Base-by-base conservation (phyloP, 2,113 vertebrate species). In the Oreochromis aureus region DNA sequence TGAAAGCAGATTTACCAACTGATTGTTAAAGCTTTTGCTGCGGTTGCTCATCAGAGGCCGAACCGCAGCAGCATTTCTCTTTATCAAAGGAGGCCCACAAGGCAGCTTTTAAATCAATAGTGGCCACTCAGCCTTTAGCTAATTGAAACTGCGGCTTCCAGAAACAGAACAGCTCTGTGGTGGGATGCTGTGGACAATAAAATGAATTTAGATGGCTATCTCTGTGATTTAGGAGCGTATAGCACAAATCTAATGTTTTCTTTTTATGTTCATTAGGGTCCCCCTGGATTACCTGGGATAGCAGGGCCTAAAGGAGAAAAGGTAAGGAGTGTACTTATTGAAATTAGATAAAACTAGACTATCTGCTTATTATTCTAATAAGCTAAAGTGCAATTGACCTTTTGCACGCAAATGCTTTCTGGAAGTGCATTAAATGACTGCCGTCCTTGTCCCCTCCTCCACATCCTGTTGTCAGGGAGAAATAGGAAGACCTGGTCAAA, bases 401-500 rank as follows among this genome's bases (percentile, higher is more conserved):
- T 88, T 89, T 92, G 80, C 81, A 82, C 59, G 63, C 54, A 76
- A 81, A 93, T 90, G 91, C 63, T 88, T 86, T 63, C 80, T 85
- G 88, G 76, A 92, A 92, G 85, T 84, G 44, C 80, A 91, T 93
- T 93, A 92, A 93, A 85, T 86, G 79, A 71, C 89, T 16, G 10
- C 66, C 93, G 85, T 95, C 90, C 79, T 86, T 93, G 87, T 93
- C 86, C 69, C 76, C 90, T 93, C 90, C 90, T 90, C 85, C 86
- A 58, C 80, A 85, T 95, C 90, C 89, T 94, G 94, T 95, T 94
- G 90, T 88, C 96, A 99, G 98, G 98, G 98, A 95, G 98, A 99
- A 96, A 97, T 99, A 89, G 98, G 98, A 96, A 97, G 97, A 95
- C 98, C 98, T 82, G 98, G 98, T 96, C 97, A 98, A 96, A 99